Base-by-base conservation (phyloP, 1,140 invertebrate species). In the Psilanteris sp. region DNA sequence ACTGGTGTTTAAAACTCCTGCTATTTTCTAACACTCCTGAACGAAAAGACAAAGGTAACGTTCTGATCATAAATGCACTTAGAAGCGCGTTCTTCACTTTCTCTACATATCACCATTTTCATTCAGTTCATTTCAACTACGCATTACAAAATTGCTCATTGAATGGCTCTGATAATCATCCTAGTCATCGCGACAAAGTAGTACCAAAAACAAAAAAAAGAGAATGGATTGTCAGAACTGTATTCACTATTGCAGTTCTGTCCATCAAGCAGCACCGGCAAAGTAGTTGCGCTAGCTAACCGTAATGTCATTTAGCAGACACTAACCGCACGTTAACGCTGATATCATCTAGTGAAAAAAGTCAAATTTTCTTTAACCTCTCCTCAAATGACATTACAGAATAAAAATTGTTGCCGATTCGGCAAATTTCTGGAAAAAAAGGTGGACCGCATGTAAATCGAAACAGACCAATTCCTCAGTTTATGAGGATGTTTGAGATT, bases 101-200 rank as follows among this genome's bases (percentile, higher is more conserved):
- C 67, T 72, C 67, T 71, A 77, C 74, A 68, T 70, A 68, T 76
- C 73, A 76, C 64, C 73, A 76, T 71, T 77, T 57, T 72, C 75
- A 70, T 77, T 77, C 74, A 72, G 75, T 77, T 71, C 55, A 77
- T 77, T 68, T 77, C 61, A 71, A 72, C 54, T 61, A 59, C 67
- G 34, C 67, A 77, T 77, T 54, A 32, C 46, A 44, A 32, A 54
- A 46, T 36, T 55, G 41, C 36, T 77, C 74, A 77, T 72, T 37
- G 54, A 68, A 70, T 77, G 61, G 55, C 36, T 77, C 48, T 61
- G 52, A 62, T 37, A 14, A 48, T 75, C 64, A 70, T 75, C 57
- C 39, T 39, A 27, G 54, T 54, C 62, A 61, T 67, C 29, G 20
- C 9, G 15, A 54, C 13, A 27, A 54, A 46, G 31, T 71, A 48